Base-by-base conservation (phyloP, 2,888 invertebrate species). In the Pristionchus exspectatus region DNA sequence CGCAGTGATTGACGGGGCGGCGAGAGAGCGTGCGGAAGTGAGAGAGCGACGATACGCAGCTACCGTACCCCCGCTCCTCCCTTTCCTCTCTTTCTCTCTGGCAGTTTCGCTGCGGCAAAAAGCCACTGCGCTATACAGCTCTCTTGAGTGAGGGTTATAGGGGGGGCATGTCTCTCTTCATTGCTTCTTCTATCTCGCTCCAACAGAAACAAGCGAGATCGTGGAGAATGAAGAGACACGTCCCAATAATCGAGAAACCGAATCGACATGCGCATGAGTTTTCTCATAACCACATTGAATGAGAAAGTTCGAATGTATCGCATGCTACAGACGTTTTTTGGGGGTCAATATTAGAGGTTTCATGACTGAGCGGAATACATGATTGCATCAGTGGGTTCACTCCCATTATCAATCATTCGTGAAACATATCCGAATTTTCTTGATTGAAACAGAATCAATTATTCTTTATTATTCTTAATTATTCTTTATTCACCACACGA, bases 101-200 rank as follows among this genome's bases (percentile, higher is more conserved):
- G 81, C 81, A 81, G 81, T 81, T 81, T 81, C 50, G 16, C 59
- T 4, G 21, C 77, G n/a, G 50, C 44, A 81, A 81, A 81, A 81
- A 81, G 81, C 30, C 74, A 74, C 74, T 30, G 69, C n/a, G 74
- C 74, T 74, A 74, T 74, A 74, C 74, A 16, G 44, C 74, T 74
- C 74, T 74, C 74, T 74, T 38, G 74, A 74, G 38, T 38, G 74
- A 9, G 33, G 21, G 63, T 50, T 50, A 50, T 50, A 50, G 44
- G 12, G 44, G 44, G 44, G 4, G n/a, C 44, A 44, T 44, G 21
- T 12, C 2, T 66, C 66, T 66, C n/a, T 66, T n/a, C 21, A 21
- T 59, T 21, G 9, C 5, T 0, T 14, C 0, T n/a, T 9, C 63
- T 63, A 24, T 69, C 69, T 69, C 27, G 69, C 63, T 63, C 21